These are phyloP conservation scores for Caenorhabditis angaria DNA, from an alignment of 2,888 invertebrate genomes.

Conservation along the genomic window DNA sequence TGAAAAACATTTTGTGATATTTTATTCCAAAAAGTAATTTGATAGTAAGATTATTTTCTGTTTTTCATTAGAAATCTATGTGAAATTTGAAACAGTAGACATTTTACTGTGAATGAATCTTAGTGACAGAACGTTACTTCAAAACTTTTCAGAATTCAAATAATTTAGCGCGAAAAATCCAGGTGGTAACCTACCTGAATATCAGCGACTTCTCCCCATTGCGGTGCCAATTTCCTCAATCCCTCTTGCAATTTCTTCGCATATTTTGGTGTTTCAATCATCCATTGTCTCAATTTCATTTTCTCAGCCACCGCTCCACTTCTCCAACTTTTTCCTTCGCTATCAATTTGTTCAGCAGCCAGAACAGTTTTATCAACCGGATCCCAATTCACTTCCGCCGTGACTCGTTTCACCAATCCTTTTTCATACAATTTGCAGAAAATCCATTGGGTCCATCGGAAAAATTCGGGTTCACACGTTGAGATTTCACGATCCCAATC, in stretches of 20 bases:
- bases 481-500: slow-evolving; percentile 89
- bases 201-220: slow-evolving; percentile 69
- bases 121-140: no score
- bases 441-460: slow-evolving; percentile 89
- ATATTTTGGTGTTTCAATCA: slow-evolving; percentile 83
- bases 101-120: no score
- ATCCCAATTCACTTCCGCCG: slow-evolving; percentile 90
- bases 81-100: no score
- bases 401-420: slow-evolving; percentile 81
- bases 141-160: no score
- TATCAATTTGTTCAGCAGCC: slow-evolving; percentile 95
- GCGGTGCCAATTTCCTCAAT: slow-evolving; percentile 47
- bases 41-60: no score
- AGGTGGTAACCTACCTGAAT: no score
- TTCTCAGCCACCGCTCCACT: slow-evolving; percentile 94
- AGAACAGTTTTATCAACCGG: slow-evolving; percentile 95
- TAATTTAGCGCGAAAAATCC: no score
- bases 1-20: no score
- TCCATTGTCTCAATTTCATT: slow-evolving; percentile 90
- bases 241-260: slow-evolving; percentile 70
- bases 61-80: no score
- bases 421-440: slow-evolving; percentile 87
- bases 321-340: slow-evolving; percentile 79
- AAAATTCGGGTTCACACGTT: slow-evolving; percentile 76
- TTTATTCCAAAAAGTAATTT: no score